Evolutionary conservation across 2,888 invertebrate species (phyloP).

Genomic region (Folsomia candida): DNA sequence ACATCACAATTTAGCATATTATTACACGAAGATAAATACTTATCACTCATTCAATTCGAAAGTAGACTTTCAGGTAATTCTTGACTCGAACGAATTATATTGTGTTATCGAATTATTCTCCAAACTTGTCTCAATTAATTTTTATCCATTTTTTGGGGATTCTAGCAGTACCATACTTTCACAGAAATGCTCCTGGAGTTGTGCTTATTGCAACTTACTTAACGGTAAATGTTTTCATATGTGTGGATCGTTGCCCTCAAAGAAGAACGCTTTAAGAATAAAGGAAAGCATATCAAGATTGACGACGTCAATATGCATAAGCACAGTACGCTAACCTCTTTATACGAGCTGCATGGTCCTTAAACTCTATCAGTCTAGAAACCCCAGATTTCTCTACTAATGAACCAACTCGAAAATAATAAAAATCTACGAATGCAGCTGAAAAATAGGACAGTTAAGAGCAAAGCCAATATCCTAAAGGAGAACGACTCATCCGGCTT

Average conservation of each 20-base stretch:
- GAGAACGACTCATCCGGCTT: background rate
- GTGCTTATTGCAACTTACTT: background rate
- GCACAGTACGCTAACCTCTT: background rate
- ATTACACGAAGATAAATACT: too few species aligned
- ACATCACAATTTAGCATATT: too few species aligned
- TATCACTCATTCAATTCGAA: too few species aligned
- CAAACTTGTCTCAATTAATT: too few species aligned
- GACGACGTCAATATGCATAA: background rate
- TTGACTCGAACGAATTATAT: too few species aligned
- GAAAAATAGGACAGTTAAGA: background rate
- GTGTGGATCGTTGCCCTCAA: background rate
- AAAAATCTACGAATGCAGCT: too few species aligned
- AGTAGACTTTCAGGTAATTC: too few species aligned
- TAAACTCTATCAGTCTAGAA: background rate
- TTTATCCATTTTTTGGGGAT: too few species aligned
- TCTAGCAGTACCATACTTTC: too few species aligned
- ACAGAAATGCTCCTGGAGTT: too few species aligned
- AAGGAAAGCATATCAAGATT: background rate
- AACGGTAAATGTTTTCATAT: background rate
- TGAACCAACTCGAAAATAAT: background rate
- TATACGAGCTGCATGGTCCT: too few species aligned
- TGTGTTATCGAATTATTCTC: too few species aligned
- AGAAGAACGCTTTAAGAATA: background rate
- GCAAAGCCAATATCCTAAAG: background rate
- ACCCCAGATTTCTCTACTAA: background rate